Base-by-base conservation (phyloP, 2,797 vertebrate species). In the Schizopygopsis pylzovi region DNA sequence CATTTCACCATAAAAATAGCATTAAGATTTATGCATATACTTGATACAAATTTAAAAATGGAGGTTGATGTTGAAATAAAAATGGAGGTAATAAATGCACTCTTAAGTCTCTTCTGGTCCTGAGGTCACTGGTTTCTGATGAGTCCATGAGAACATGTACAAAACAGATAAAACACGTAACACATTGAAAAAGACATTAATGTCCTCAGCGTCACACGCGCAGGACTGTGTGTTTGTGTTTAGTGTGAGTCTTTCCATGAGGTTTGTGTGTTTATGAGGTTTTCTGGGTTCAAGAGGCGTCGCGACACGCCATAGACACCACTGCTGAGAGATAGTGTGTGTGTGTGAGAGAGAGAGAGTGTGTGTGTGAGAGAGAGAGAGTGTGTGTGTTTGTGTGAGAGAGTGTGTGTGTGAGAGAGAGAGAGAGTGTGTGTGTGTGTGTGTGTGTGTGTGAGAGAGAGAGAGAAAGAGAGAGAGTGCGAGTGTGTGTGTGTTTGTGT, bases 61-160 rank as follows among this genome's bases (percentile, higher is more conserved):
- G 72, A 84, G 72, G 82, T 63, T 77, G 82, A 76, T 56, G 83
- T 25, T 78, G 39, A 85, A 71, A 85, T 59, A 56, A 56, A 71
- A 59, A 70, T 84, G 76, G 76, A 84, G 76, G 83, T 84, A 84
- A 84, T 85, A 49, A 70, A 39, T 39, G 25, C 39, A 15, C 49
- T 49, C 37, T 83, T 54, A 83, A 75, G 68, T 76, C 37, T 79
- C 72, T 65, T 84, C 72, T 77, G 82, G 75, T 88, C 89, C 89
- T 90, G 89, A 90, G 89, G 87, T 90, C 83, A 83, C 71, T 82
- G 87, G 87, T 85, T 78, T 76, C 68, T 70, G 63, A 83, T 83
- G 76, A 83, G 83, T 75, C 79, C 70, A 73, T 61, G 78, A 82
- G 77, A 61, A 87, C n/a, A 65, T 63, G 43, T 63, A 72, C 47